Base-by-base conservation (phyloP, 92 coral and sea anemone genomes). In the Phenganax stokvisi region DNA sequence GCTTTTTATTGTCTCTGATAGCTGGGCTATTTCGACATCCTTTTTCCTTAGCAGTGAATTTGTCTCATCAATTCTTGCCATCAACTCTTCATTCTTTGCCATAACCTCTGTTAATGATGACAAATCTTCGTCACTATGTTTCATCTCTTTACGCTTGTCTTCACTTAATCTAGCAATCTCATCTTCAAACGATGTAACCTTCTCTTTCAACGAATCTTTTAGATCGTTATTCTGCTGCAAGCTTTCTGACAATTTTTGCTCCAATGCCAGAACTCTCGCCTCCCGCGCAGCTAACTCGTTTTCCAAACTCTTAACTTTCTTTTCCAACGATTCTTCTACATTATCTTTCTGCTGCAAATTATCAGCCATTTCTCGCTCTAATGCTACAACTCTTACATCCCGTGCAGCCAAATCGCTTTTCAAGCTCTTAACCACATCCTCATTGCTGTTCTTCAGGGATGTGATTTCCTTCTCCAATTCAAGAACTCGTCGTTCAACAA, bases 231-330 rank as follows among this genome's bases (percentile, higher is more conserved):
- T 72, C 29, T 25, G 74, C 30, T 63, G 37, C 65, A 63, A 29
- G 55, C 51, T 64, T 56, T 31, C 75, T 16, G 65, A 6, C 53
- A 72, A 37, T 51, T 59, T 79, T 54, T 37, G 47, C 47, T 73
- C 62, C 74, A 72, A 72, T 58, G 73, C 53, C 55, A 61, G 44
- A 70, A 72, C 54, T 71, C 11, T 44, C 20, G 8, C 57, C 61
- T 87, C 86, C 3, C 81, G 71, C 17, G 57, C 66, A n/a, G 60
- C 29, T 12, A 64, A 66, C 70, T 87, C 64, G 10, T 72, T 66
- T 68, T 76, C 63, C 30, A 86, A 30, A 76, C 78, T 2, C 59
- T 73, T 75, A 83, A 57, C 58, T 73, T 47, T 82, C 65, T 85
- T 81, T 51, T 30, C 72, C 59, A 75, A 79, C 29, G 25, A 66